Evolutionary conservation across 2,113 vertebrate genomes (phyloP).

Genomic region (Vulpes vulpes): DNA sequence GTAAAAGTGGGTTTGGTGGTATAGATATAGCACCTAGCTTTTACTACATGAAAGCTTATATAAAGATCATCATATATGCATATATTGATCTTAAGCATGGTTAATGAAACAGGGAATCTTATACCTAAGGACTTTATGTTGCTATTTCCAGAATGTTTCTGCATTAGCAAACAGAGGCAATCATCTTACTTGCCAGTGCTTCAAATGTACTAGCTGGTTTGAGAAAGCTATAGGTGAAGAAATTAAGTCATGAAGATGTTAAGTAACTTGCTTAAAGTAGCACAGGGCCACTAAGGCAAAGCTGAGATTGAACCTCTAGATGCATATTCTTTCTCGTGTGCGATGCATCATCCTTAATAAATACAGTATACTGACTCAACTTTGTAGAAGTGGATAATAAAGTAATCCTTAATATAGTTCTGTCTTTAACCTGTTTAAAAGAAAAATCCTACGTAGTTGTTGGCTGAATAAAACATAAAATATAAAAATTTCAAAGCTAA

Average conservation of each 20-base stretch:
- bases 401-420: background rate
- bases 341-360: background rate
- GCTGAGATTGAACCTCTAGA: background rate
- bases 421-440: background rate
- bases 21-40: background rate
- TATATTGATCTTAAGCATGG: background rate
- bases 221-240: background rate
- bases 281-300: background rate
- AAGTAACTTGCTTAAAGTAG: background rate
- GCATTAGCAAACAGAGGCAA: background rate
- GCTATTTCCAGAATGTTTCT: background rate
- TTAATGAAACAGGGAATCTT: background rate
- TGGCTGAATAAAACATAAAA: background rate
- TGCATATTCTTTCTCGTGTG: background rate
- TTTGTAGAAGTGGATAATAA: background rate
- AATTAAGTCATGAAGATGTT: background rate
- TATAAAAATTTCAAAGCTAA: background rate
- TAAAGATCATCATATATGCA: background rate
- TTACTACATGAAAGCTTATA: background rate
- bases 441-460: background rate
- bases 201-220: background rate
- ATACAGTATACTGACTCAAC: background rate
- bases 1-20: background rate
- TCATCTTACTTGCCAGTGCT: background rate
- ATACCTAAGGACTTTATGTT: background rate